Evolutionary conservation across 1,140 invertebrate species (phyloP).

Genomic region (Carposina sasakii): DNA sequence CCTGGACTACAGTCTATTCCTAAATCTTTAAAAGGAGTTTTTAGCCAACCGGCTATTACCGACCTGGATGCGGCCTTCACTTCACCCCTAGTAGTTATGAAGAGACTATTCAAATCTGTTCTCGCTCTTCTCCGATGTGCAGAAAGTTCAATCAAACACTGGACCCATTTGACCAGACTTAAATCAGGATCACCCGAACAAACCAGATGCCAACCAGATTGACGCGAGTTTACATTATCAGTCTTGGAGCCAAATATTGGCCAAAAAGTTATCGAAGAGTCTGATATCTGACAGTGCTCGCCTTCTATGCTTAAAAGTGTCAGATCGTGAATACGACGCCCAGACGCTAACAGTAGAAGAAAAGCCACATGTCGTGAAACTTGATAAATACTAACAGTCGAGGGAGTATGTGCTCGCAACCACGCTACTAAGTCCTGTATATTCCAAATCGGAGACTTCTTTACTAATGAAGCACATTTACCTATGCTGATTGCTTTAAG

Average conservation of each 20-base stretch:
- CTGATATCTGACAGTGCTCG: not conserved
- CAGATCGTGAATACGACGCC: slow-evolving; percentile 37
- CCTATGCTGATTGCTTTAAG: not conserved
- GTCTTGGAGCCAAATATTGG: slow-evolving; percentile 22
- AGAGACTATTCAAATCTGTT: slow-evolving; percentile 8
- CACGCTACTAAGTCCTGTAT: not conserved
- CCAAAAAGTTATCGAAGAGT: slow-evolving; percentile 16
- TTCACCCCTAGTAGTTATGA: slow-evolving; percentile 22
- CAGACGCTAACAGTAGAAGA: slow-evolving; percentile 35
- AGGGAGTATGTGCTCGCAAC: not conserved
- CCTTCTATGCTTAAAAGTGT: slow-evolving; percentile 30
- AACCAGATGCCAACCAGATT: slow-evolving; percentile 15
- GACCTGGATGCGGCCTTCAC: slow-evolving; percentile 23
- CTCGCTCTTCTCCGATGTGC: not conserved
- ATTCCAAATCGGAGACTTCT: not conserved
- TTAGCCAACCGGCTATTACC: slow-evolving; percentile 33
- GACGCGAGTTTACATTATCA: not conserved
- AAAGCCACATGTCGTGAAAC: slow-evolving; percentile 27
- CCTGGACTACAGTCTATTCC: slow-evolving; percentile 29
- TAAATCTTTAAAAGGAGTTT: slow-evolving; percentile 23
- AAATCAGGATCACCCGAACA: not conserved
- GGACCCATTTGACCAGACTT: slow-evolving; percentile 7
- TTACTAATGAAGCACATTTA: not conserved
- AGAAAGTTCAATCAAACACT: slow-evolving; percentile 3
- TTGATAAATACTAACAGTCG: slow-evolving; percentile 23